Conservation (phyloP, 2,888 invertebrate species). For the Tolmerus cingulatus region DNA sequence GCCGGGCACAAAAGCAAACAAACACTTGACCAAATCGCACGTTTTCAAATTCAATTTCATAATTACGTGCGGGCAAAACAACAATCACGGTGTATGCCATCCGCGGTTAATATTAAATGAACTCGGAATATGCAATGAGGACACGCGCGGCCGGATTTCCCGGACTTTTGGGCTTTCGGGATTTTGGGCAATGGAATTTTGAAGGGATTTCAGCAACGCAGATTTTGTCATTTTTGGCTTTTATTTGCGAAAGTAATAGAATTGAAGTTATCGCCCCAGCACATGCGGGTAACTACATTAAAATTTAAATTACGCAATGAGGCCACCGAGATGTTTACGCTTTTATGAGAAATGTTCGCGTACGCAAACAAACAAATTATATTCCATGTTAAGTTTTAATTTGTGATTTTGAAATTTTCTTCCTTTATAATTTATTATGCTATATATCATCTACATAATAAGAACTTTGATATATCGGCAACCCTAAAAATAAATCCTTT, state of each 20-base stretch:
- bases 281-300: neutral
- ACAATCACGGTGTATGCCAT: conserved; percentile 7
- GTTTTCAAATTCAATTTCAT: conserved; percentile 32
- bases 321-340: neutral
- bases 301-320: neutral
- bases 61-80: conserved; percentile 16
- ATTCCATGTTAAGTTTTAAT: neutral
- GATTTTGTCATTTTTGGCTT: neutral
- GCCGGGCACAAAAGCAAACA: neutral
- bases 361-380: neutral
- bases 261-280: neutral
- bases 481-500: no score
- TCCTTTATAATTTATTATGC: no score
- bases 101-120: conserved; percentile 26
- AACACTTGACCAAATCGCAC: conserved; percentile 3
- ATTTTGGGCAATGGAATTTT: neutral
- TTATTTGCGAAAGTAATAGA: conserved; percentile 6
- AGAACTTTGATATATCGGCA: no score
- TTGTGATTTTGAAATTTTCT: neutral
- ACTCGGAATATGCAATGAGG: conserved; percentile 1
- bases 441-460: no score
- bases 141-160: neutral
- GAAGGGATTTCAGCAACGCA: neutral
- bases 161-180: neutral
- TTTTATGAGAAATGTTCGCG: neutral